A percentile compares a stretch with the other conserved stretches of the same genome.
Conservation (phyloP, 2,113 vertebrate species). For the Vanacampus margaritifer region DNA sequence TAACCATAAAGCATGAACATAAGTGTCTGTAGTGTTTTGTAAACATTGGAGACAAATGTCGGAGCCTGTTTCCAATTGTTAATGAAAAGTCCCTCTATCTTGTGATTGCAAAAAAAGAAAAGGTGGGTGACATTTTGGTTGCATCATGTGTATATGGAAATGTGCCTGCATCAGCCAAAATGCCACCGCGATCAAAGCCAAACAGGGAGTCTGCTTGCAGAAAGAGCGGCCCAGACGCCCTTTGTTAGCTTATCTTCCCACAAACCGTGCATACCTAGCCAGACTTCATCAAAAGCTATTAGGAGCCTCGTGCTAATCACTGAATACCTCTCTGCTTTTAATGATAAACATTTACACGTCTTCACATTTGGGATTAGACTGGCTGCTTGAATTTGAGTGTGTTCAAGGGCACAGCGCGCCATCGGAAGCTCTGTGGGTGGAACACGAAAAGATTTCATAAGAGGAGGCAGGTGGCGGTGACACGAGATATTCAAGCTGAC, state of each 20-base stretch:
- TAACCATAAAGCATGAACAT: too few relatives aligned
- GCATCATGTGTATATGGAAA: slow-evolving; percentile 67
- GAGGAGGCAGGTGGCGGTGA: slow-evolving; percentile 67
- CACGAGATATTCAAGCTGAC: slow-evolving; percentile 58
- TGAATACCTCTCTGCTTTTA: slow-evolving; percentile 45
- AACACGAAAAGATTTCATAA: slow-evolving; percentile 62
- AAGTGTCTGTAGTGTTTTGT: too few relatives aligned
- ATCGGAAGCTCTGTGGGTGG: slow-evolving; percentile 60
- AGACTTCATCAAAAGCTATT: slow-evolving; percentile 56
- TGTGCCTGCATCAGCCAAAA: slow-evolving; percentile 60
- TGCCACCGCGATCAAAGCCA: slow-evolving; percentile 67
- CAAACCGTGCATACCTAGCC: slow-evolving; percentile 38
- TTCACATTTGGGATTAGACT: slow-evolving; percentile 59
- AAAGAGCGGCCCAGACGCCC: slow-evolving; percentile 40
- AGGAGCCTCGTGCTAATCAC: slow-evolving; percentile 43
- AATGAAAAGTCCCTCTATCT: slow-evolving; percentile 63
- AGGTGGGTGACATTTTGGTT: slow-evolving; percentile 65
- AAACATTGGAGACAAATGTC: too few relatives aligned
- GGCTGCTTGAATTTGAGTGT: slow-evolving; percentile 45
- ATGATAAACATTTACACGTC: slow-evolving; percentile 63
- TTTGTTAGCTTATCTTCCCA: slow-evolving; percentile 55
- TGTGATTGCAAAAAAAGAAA: slow-evolving; percentile 45
- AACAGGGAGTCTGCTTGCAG: slow-evolving; percentile 54
- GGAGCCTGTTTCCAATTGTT: slow-evolving; percentile 62
- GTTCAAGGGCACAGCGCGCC: slow-evolving; percentile 53